Percentiles rank a stretch among this genome's conserved stretches.
Conservation (phyloP, 2,113 vertebrate species). For the Scalopus aquaticus region DNA sequence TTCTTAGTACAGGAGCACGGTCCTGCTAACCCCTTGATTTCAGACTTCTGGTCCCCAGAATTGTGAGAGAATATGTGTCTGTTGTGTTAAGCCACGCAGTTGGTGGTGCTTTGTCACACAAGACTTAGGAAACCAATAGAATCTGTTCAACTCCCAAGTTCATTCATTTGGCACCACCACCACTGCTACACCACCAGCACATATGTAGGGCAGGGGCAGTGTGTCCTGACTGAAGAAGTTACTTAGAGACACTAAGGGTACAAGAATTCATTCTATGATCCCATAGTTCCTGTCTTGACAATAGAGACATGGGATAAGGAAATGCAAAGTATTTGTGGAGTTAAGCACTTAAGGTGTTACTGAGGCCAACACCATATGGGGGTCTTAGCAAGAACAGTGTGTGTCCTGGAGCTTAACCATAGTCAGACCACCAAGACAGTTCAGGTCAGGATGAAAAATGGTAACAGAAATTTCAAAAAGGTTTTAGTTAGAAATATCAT, state of each 20-base stretch:
- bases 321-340: neutral
- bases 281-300: neutral
- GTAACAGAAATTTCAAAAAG: neutral
- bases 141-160: neutral
- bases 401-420: neutral
- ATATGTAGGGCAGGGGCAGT: neutral
- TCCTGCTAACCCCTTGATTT: neutral
- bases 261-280: neutral
- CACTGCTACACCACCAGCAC: neutral
- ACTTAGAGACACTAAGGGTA: neutral
- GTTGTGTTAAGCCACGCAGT: neutral
- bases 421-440: neutral
- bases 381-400: neutral
- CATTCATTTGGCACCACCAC: neutral
- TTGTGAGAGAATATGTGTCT: neutral
- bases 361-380: neutral
- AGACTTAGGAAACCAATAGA: neutral
- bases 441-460: neutral
- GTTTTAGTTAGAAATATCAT: conserved; percentile 5
- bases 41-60: neutral
- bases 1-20: neutral
- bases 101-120: neutral
- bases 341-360: neutral
- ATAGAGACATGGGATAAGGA: neutral
- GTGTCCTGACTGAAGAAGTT: neutral